Evolutionary conservation across 2,797 vertebrate genomes (phyloP).

Genomic region (Sebastes dallii): DNA sequence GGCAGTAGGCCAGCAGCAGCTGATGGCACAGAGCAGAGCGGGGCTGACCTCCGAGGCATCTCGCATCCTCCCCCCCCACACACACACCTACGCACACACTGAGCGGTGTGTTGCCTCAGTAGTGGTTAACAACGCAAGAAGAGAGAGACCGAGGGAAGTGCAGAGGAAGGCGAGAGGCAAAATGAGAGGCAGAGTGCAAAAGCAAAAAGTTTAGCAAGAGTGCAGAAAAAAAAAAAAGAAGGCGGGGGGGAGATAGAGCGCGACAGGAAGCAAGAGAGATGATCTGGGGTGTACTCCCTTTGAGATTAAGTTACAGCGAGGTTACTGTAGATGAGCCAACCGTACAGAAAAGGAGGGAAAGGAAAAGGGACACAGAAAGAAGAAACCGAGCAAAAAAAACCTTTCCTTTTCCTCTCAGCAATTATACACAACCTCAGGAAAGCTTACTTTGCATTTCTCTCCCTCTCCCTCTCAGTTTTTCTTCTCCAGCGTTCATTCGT

Average conservation of each 20-base stretch:
- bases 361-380: not conserved
- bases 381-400: not conserved
- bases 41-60: conserved; percentile 49
- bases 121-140: not conserved
- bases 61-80: conserved; percentile 50
- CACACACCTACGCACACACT: conserved; percentile 10
- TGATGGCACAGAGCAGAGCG: conserved; percentile 34
- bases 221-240: not conserved
- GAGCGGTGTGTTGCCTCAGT: not conserved
- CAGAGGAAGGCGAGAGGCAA: not conserved
- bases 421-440: conserved; percentile 51
- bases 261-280: conserved; percentile 52
- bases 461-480: conserved; percentile 12
- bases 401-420: conserved; percentile 14
- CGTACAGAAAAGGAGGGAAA: not conserved
- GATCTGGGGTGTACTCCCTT: conserved; percentile 19
- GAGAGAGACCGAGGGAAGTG: not conserved
- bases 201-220: conserved; percentile 8
- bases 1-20: conserved; percentile 46
- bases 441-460: conserved; percentile 40
- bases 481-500: conserved; percentile 4
- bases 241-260: not conserved
- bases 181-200: not conserved
- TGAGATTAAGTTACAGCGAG: conserved; percentile 45
- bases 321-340: conserved; percentile 9